Evolutionary conservation across 2,113 vertebrate species (phyloP), one percentile per base, ranked within the genome.

Genomic region (Dipodomys spectabilis): DNA sequence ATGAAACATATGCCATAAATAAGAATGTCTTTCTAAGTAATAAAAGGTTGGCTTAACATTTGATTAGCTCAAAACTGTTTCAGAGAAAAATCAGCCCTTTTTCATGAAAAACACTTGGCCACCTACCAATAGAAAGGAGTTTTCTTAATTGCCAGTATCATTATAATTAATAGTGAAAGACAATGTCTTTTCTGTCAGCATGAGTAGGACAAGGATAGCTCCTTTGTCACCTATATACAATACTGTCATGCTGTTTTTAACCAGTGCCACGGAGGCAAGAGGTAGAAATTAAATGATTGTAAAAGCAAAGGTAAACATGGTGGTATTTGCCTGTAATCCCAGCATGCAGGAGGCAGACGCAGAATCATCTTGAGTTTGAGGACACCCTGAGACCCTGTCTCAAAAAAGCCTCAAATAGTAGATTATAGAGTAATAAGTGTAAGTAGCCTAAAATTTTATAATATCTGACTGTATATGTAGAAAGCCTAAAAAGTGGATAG

Each of bases 51-150:
- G 7, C 27, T 82, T 82, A 74, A 69, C 27, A 65, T 23, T 53
- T 60, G 49, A 82, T 57, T 67, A 57, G 30, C n/a, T 72, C 2
- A 15, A 93, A 88, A 84, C 23, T 91, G 25, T 93, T 82, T 39
- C 13, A 67, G 27, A 18, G 78, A 82, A 85, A 79, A 32, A 49
- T 20, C 0, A 16, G 60, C 0, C 6, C 7, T 45, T 7, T 13
- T 67, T 87, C 25, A 87, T 6, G 22, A 83, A 65, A 75, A 62
- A 30, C 11, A 27, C 10, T 35, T 68, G 28, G 20, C 18, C 67
- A 49, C 5, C 7, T 74, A 80, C 30, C 12, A 69, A 9, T 18
- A 45, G 79, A 87, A 93, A 23, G 23, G n/a, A 73, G 6, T 84
- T 64, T 35, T 53, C 35, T 71, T 8, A 72, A 5, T 44, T 67